Evolutionary conservation across 2,888 invertebrate species (phyloP), one percentile per base, ranked within the genome.

Genomic region (Ormia ochracea): DNA sequence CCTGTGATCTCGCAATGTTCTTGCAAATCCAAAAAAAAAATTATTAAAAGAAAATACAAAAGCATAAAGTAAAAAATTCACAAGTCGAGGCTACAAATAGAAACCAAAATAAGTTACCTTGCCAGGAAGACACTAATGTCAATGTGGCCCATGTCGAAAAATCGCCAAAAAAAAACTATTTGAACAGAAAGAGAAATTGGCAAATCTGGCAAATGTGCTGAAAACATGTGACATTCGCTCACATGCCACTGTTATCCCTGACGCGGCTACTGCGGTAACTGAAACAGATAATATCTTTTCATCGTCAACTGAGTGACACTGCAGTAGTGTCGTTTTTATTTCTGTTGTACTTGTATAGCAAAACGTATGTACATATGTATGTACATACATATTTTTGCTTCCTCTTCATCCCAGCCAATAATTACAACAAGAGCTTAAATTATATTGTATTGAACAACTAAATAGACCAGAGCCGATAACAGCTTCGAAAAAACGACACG

Each of bases 211-310:
- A 50, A 50, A 26, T 9, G 14, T 7, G 23, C n/a, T 26, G n/a
- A 68, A 72, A 61, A 63, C 76, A 63, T 76, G 80, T 80, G 72
- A 76, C 80, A 68, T 63, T 73, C 19, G 48, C 45, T 52, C 10
- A 28, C 36, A 41, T n/a, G 9, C 31, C 41, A 31, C 43, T 26
- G 26, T 17, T 58, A 10, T 48, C 6, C n/a, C 56, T 56, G 31
- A 23, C 54, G 50, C 70, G 3, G 50, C 50, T 17, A 54, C 61
- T 48, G 70, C 50, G 28, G 9, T 48, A 70, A 50, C 58, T 56
- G 68, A 43, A 33, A 23, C 68, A 38, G 33, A 21, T 43, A 54
- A 58, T 58, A 48, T 36, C 33, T 66, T 58, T 50, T 21, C 21
- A 33, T 19, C 52, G 50, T 36, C 41, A 54, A 26, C 52, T 43